Percentiles rank a stretch among this genome's conserved stretches.
Conservation (phyloP, 1,140 invertebrate species). For the Centruroides sculpturatus region DNA sequence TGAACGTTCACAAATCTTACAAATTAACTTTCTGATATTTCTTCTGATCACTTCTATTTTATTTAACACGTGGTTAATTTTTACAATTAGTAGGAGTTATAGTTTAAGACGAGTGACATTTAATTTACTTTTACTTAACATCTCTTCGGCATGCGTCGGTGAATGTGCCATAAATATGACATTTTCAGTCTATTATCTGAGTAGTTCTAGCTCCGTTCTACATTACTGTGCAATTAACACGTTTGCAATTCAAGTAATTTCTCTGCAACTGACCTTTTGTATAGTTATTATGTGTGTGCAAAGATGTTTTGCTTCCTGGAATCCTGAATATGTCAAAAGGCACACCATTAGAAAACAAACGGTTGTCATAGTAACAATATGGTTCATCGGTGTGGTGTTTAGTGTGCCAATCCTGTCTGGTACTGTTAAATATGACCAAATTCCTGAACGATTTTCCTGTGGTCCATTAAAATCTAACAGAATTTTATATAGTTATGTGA, state of each 20-base stretch:
- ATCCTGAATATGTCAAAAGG: neutral
- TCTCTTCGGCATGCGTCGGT: constrained; percentile 1
- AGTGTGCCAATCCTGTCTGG: neutral
- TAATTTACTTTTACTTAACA: neutral
- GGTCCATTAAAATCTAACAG: neutral
- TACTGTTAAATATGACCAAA: neutral
- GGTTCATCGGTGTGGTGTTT: neutral
- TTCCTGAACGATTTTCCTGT: constrained; percentile 3
- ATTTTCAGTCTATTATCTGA: constrained; percentile 1
- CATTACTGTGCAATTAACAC: constrained; percentile 1
- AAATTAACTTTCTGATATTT: too few relatives aligned
- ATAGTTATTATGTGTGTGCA: neutral
- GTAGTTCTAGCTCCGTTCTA: constrained; percentile 1
- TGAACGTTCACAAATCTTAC: too few relatives aligned
- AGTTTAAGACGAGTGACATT: constrained; percentile 6
- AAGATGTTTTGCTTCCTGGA: neutral
- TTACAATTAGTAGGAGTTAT: too few relatives aligned
- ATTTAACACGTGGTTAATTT: too few relatives aligned
- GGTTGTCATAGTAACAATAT: neutral
- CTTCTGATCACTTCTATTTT: too few relatives aligned
- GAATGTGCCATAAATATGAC: constrained; percentile 4
- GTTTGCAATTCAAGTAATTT: neutral
- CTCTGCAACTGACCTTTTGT: constrained; percentile 1
- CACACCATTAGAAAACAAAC: neutral
- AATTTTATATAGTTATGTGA: neutral